Evolutionary conservation across 2,113 vertebrate genomes (phyloP).

Genomic region (Semicossyphus pulcher): DNA sequence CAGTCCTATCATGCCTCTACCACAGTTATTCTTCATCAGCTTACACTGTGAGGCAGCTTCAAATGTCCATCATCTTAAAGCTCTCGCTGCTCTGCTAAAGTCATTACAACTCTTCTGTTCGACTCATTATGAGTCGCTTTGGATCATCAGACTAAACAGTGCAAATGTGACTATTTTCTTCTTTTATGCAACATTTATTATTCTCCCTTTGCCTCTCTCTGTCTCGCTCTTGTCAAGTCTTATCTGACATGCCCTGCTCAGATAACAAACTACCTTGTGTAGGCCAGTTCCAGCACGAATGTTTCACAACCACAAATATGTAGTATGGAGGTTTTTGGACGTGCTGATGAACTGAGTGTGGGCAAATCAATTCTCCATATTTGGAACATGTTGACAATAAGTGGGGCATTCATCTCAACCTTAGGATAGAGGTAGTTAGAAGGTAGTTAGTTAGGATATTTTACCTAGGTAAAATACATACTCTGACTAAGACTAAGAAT

Average conservation of each 20-base stretch:
- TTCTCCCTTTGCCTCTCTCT: not conserved
- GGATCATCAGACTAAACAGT: not conserved
- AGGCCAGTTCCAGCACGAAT: not conserved
- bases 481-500: no score
- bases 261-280: not conserved
- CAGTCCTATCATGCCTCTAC: not conserved
- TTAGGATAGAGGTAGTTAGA: not conserved
- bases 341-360: slow-evolving; percentile 4
- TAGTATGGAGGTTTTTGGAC: not conserved
- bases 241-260: not conserved
- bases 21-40: slow-evolving; percentile 22
- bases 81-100: not conserved
- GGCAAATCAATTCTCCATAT: slow-evolving; percentile 28
- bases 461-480: no score
- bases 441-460: no score
- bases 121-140: not conserved
- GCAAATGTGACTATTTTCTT: not conserved
- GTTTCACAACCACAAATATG: not conserved
- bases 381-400: not conserved
- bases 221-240: not conserved
- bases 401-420: no score
- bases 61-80: not conserved
- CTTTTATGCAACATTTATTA: not conserved
- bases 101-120: slow-evolving; percentile 5
- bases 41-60: not conserved